A percentile compares a stretch with the other conserved stretches of the same genome.
Conservation (phyloP, 2,888 invertebrate species). For the Orchesella flavescens region DNA sequence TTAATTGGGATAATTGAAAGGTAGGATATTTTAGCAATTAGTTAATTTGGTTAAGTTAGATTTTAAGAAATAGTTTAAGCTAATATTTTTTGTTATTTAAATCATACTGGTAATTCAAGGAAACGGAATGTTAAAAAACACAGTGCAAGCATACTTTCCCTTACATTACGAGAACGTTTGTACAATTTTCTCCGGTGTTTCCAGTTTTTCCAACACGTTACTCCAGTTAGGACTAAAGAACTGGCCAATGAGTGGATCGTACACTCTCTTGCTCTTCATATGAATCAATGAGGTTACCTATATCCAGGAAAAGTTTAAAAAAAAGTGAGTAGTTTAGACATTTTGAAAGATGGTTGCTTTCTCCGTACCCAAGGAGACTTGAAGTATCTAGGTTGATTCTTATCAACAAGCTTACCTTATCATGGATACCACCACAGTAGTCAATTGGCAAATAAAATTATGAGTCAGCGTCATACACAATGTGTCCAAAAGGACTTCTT, state of each 20-base stretch:
- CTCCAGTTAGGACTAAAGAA: constrained; percentile 97
- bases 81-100: too few relatives aligned
- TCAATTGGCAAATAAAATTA: constrained; percentile 94
- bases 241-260: constrained; percentile 94
- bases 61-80: too few relatives aligned
- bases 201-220: constrained; percentile 85
- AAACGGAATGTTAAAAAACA: too few relatives aligned
- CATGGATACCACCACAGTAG: constrained; percentile 93
- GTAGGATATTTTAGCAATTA: too few relatives aligned
- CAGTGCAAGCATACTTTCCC: too few relatives aligned
- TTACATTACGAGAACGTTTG: too few relatives aligned
- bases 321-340: background rate
- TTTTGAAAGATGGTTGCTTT: background rate
- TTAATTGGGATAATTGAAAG: too few relatives aligned
- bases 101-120: too few relatives aligned
- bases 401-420: constrained; percentile 79
- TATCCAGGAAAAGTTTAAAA: background rate
- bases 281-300: constrained; percentile 89
- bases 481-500: constrained; percentile 95
- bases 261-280: constrained; percentile 92
- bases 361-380: too few relatives aligned
- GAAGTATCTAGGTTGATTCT: too few relatives aligned
- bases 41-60: too few relatives aligned
- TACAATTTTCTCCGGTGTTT: constrained; percentile 87
- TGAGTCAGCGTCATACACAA: constrained; percentile 94